A percentile compares a stretch with the other conserved stretches of the same genome.
phyloP scores from a whole-genome alignment of 2,888 invertebrate genomes.

The Digitonthophagus gazella region DNA sequence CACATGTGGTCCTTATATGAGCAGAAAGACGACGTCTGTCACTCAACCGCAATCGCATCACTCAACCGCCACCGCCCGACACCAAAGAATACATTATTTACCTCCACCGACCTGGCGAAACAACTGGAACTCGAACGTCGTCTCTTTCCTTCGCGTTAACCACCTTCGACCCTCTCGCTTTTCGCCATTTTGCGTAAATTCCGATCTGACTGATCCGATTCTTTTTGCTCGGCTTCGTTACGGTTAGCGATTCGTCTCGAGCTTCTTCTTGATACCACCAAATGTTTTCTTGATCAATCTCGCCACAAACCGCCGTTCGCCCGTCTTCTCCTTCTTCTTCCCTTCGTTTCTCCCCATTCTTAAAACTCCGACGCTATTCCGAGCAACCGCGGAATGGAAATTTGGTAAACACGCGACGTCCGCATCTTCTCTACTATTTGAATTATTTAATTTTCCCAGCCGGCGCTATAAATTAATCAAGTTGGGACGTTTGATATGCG shows the following conservation, averaged over 20 bases:
- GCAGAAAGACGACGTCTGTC: constrained; percentile 46
- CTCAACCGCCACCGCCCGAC: constrained; percentile 39
- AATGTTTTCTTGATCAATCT: neutral
- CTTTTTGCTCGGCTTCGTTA: constrained; percentile 5
- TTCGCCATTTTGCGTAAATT: constrained; percentile 34
- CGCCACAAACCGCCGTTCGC: neutral
- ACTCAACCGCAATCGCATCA: constrained; percentile 50
- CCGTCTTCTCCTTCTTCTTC: neutral
- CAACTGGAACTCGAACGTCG: constrained; percentile 7
- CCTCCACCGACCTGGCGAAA: constrained; percentile 18
- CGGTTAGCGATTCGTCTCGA: neutral
- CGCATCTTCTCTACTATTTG: neutral
- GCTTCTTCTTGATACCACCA: neutral
- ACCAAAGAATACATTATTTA: constrained; percentile 30
- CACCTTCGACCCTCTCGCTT: constrained; percentile 7
- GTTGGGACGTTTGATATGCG: constrained; percentile 4
- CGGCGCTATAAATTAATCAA: constrained; percentile 3
- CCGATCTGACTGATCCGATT: constrained; percentile 17
- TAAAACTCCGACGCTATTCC: too few species aligned
- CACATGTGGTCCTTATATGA: constrained; percentile 47
- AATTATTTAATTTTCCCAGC: constrained; percentile 8
- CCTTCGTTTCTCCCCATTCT: too few species aligned
- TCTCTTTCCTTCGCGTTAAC: neutral
- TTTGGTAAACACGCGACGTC: neutral
- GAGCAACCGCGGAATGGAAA: neutral